Base-by-base conservation (phyloP, 2,888 invertebrate species). In the Encarsia formosa region DNA sequence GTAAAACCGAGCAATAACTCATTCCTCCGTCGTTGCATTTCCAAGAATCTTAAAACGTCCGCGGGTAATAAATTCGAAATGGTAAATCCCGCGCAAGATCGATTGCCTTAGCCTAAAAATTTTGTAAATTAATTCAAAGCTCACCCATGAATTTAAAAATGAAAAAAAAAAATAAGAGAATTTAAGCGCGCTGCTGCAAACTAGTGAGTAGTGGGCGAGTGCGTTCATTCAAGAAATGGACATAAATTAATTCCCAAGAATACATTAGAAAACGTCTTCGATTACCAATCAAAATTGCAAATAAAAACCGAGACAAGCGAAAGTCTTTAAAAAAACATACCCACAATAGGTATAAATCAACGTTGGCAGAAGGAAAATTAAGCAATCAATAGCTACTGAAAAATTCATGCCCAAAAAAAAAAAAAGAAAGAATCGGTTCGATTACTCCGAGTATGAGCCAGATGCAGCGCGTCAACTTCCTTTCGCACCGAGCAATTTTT, bases 81-180 rank as follows among this genome's bases (percentile, higher is more conserved):
- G 54, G 41, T 49, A 54, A 54, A 51, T 13, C n/a, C n/a, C n/a
- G n/a, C n/a, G 16, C 39, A 44, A 51, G 50, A 50, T 44, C 43
- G 46, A 9, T 11, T 20, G 42, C 13, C 5, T 20, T 15, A 11
- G 5, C n/a, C 43, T n/a, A 39, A 54, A 50, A 50, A 51, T 34
- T n/a, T 13, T n/a, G 11, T 23, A 40, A 51, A 50, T 51, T 50
- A 43, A 54, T 50, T 47, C 50, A 42, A 50, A 47, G 50, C 54
- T 54, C 42, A 11, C 6, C 6, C 26, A 26, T 26, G 26, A 26
- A 26, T 26, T 26, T 11, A 6, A 26, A 26, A 26, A 26, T 8
- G 26, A 26, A 26, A 8, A 11, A 26, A 26, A 26, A 8, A 11
- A 26, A 11, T 26, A 8, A n/a, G n/a, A n/a, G 26, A 26, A 8